phyloP scores from a whole-genome alignment of 92 coral and sea anemone species.

The Zoanthus sociatus region DNA sequence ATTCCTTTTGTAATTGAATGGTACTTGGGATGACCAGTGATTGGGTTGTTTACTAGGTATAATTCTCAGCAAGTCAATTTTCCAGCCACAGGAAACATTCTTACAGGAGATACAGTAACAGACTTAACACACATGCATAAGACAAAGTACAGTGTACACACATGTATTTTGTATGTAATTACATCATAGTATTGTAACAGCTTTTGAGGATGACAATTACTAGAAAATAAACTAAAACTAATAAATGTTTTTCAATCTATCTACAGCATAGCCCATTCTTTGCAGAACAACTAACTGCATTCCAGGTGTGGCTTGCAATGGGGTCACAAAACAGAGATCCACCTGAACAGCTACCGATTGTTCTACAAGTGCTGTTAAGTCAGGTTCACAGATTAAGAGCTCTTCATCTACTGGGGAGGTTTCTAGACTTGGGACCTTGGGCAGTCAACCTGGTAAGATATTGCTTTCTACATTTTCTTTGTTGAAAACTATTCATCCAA shows the following conservation, averaged over 20 bases:
- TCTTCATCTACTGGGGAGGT: conserved; percentile 89
- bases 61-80: no score
- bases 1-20: no score
- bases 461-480: neutral
- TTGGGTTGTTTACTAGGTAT: no score
- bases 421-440: conserved; percentile 97
- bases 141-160: no score
- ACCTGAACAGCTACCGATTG: conserved; percentile 96
- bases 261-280: conserved; percentile 93
- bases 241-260: neutral
- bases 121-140: no score
- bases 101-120: no score
- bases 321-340: conserved; percentile 88
- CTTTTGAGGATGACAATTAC: neutral
- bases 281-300: conserved; percentile 95
- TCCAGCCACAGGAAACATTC: no score
- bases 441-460: conserved; percentile 92
- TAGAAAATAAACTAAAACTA: neutral
- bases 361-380: conserved; percentile 95
- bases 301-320: conserved; percentile 99
- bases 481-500: neutral
- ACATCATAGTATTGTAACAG: no score
- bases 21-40: no score
- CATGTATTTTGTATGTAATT: no score
- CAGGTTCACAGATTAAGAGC: conserved; percentile 98